Conservation (phyloP, 2,888 invertebrate genomes). For the Poecilobothrus nobilitatus region DNA sequence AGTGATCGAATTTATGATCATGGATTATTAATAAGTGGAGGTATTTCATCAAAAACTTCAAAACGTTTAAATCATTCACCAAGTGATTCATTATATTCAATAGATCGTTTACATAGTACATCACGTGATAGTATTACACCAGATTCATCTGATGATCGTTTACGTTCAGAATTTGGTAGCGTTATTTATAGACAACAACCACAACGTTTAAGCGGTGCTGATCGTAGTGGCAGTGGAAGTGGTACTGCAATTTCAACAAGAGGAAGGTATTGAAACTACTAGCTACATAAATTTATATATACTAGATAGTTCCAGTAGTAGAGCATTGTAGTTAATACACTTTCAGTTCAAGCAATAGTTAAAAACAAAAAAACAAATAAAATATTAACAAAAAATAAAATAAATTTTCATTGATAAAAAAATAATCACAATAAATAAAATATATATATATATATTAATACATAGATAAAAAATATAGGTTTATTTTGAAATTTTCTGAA, state of each 20-base stretch:
- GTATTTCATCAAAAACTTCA: not conserved
- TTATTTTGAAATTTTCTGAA: too few relatives aligned
- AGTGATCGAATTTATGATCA: conserved; percentile 34
- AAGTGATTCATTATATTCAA: conserved; percentile 32
- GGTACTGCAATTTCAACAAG: conserved; percentile 25
- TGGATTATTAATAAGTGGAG: not conserved
- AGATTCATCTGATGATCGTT: conserved; percentile 27
- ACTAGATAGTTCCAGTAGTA: not conserved
- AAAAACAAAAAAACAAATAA: not conserved
- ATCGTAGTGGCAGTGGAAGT: conserved; percentile 1
- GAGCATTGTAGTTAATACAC: not conserved
- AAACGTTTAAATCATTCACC: conserved; percentile 27
- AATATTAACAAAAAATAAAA: conserved; percentile 19
- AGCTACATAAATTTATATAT: not conserved
- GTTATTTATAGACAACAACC: conserved; percentile 31
- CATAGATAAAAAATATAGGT: too few relatives aligned
- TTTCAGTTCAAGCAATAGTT: not conserved
- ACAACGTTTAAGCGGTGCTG: conserved; percentile 11
- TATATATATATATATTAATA: too few relatives aligned
- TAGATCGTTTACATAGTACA: conserved; percentile 27
- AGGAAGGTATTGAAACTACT: conserved; percentile 37
- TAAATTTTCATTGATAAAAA: not conserved
- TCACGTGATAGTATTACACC: conserved; percentile 28
- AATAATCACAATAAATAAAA: too few relatives aligned
- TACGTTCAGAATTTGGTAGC: conserved; percentile 22